A percentile compares a stretch with the other conserved stretches of the same genome.
phyloP scores from a whole-genome alignment of 1,140 invertebrate genomes.

The Drosophila orena region DNA sequence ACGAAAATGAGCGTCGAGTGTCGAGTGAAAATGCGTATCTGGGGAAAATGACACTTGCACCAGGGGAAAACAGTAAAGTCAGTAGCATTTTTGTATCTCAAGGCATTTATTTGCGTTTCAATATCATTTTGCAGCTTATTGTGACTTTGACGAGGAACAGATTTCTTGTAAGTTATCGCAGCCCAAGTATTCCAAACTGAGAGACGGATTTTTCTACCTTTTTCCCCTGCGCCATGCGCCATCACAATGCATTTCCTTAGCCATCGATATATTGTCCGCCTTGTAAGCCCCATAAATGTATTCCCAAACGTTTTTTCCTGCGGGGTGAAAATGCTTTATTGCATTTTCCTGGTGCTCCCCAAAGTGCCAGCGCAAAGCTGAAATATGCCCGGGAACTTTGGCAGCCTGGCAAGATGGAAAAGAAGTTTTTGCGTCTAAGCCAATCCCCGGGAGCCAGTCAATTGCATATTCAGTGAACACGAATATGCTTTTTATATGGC shows the following conservation, averaged over 20 bases:
- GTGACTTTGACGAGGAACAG: not conserved
- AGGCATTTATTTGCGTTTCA: not conserved
- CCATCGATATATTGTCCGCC: conserved; percentile 24
- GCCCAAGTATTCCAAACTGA: not conserved
- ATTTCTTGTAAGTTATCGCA: too few relatives aligned
- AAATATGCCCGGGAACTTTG: conserved; percentile 46
- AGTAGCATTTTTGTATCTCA: conserved; percentile 5
- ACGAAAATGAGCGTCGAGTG: conserved; percentile 22
- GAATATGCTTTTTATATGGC: conserved; percentile 78
- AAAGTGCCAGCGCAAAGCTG: conserved; percentile 45
- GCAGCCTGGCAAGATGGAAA: conserved; percentile 11
- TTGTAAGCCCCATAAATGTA: conserved; percentile 7
- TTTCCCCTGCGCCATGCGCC: not conserved
- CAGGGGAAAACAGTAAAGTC: conserved; percentile 5
- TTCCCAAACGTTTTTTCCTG: conserved; percentile 3
- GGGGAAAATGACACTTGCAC: conserved; percentile 13
- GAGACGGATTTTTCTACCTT: not conserved
- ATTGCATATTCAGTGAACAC: conserved; percentile 79
- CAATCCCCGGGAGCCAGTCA: conserved; percentile 41
- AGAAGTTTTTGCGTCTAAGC: conserved; percentile 29
- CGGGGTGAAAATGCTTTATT: conserved; percentile 30
- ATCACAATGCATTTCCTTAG: conserved; percentile 2
- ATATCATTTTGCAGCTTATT: not conserved
- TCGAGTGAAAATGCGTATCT: conserved; percentile 21
- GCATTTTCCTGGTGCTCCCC: conserved; percentile 12